Conservation (phyloP, 2,797 vertebrate species). For the Sparidentex hasta region DNA sequence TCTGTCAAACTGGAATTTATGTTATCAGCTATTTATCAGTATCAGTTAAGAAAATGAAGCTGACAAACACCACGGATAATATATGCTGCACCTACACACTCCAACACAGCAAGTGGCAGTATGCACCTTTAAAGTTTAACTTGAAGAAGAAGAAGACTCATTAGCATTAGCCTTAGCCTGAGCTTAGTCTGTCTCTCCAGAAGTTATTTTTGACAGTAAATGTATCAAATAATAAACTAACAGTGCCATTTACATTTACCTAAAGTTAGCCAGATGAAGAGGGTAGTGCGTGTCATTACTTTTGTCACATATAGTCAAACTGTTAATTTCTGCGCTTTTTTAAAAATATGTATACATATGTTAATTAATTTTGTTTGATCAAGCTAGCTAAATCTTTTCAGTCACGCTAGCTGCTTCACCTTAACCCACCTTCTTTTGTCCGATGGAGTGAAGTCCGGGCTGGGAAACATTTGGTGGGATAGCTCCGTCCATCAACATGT, state of each 20-base stretch:
- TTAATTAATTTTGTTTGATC: background rate
- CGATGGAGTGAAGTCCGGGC: constrained; percentile 52
- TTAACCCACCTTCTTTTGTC: constrained; percentile 69
- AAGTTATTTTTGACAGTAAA: too few relatives aligned
- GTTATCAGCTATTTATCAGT: too few relatives aligned
- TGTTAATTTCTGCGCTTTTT: background rate
- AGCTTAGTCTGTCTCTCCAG: background rate
- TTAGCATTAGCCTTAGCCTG: background rate
- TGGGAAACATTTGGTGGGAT: constrained; percentile 67
- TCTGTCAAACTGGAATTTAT: background rate
- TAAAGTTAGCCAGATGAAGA: too few relatives aligned
- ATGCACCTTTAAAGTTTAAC: too few relatives aligned
- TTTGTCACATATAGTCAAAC: too few relatives aligned
- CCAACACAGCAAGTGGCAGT: too few relatives aligned
- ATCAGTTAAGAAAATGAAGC: too few relatives aligned
- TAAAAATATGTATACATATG: too few relatives aligned
- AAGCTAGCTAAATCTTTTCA: background rate
- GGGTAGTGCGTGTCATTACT: too few relatives aligned
- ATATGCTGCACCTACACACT: too few relatives aligned
- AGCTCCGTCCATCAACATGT: constrained; percentile 60
- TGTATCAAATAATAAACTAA: background rate
- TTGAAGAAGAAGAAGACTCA: too few relatives aligned
- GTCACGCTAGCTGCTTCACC: background rate
- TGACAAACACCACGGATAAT: too few relatives aligned
- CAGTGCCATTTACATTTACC: background rate